Conservation (phyloP, 2,888 invertebrate species). For the Trissoscelio sp. region DNA sequence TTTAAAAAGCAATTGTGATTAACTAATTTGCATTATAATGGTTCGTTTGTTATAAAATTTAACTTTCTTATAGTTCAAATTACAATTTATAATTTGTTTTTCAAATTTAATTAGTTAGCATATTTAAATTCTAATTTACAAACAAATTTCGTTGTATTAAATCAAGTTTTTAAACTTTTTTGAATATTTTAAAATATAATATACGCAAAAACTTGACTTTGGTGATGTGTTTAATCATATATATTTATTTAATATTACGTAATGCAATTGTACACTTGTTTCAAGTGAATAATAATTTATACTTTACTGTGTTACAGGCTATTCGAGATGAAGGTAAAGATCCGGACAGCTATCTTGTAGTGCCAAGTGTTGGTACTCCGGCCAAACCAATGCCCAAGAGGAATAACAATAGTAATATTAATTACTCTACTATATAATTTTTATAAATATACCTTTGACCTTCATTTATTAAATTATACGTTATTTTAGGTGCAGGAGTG, state of each 20-base stretch:
- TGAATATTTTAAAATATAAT: too few relatives aligned
- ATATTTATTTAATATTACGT: too few relatives aligned
- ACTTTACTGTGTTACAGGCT: slow-evolving; percentile 84
- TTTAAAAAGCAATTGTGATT: background rate
- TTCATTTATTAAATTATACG: background rate
- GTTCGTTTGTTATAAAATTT: too few relatives aligned
- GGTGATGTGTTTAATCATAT: too few relatives aligned
- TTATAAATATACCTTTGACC: background rate
- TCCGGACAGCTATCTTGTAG: slow-evolving; percentile 87
- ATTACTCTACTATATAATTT: background rate
- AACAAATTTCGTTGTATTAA: too few relatives aligned
- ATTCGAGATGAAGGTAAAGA: slow-evolving; percentile 89
- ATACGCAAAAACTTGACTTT: too few relatives aligned
- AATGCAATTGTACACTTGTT: background rate
- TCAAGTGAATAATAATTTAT: background rate
- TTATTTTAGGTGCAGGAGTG: slow-evolving; percentile 59
- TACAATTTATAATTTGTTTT: too few relatives aligned
- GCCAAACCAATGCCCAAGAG: slow-evolving; percentile 77
- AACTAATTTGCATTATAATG: background rate
- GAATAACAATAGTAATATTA: slow-evolving; percentile 73
- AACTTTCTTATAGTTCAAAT: too few relatives aligned
- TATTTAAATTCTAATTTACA: too few relatives aligned
- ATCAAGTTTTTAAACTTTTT: too few relatives aligned
- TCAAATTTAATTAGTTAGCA: too few relatives aligned
- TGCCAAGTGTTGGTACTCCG: slow-evolving; percentile 78